Percentiles rank a stretch among this genome's conserved stretches.
Conservation (phyloP, 2,888 invertebrate species). For the Lycaena phlaeas region DNA sequence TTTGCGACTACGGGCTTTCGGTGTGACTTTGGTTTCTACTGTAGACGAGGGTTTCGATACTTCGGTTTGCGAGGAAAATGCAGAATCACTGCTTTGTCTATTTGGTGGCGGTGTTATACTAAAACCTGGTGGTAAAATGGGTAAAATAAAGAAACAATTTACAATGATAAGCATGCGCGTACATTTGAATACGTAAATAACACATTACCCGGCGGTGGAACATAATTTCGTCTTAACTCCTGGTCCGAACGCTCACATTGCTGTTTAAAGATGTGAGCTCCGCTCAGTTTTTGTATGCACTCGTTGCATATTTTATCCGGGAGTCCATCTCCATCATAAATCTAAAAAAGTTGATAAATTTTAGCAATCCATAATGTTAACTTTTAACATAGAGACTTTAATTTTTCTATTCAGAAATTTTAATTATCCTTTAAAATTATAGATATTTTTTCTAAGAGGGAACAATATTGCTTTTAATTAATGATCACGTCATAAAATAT, state of each 20-base stretch:
- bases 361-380: too few relatives aligned
- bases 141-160: too few relatives aligned
- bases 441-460: too few relatives aligned
- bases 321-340: conserved; percentile 63
- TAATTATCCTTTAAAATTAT: too few relatives aligned
- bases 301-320: conserved; percentile 67
- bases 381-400: too few relatives aligned
- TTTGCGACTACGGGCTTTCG: conserved; percentile 37
- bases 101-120: conserved; percentile 45
- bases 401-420: too few relatives aligned
- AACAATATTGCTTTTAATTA: too few relatives aligned
- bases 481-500: too few relatives aligned
- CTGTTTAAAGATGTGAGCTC: conserved; percentile 66
- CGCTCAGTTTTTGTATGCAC: conserved; percentile 63
- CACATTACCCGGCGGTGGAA: conserved; percentile 53
- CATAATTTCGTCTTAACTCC: conserved; percentile 58
- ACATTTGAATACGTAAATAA: too few relatives aligned
- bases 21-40: conserved; percentile 35
- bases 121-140: conserved; percentile 37
- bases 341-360: too few relatives aligned
- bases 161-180: too few relatives aligned
- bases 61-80: conserved; percentile 58
- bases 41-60: conserved; percentile 41
- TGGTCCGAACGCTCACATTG: conserved; percentile 65
- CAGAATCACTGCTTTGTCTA: conserved; percentile 64